Evolutionary conservation across 2,888 invertebrate genomes (phyloP), one percentile per base, ranked within the genome.

Genomic region (Lochmaea crataegi): DNA sequence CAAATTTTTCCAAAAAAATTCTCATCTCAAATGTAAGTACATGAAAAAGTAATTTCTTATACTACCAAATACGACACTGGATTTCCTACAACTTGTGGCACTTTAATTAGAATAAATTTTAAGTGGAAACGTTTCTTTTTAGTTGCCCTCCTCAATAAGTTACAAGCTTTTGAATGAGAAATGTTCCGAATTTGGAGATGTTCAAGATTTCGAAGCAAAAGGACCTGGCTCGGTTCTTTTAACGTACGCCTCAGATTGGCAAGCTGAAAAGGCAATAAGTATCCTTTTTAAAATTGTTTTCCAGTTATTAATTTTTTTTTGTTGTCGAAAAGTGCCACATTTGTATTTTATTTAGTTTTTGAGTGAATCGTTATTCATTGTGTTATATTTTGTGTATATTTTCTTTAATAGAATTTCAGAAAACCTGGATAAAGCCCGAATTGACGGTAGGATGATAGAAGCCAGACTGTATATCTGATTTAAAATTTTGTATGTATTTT

Each of bases 141-240:
- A 97, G 96, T 90, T 98, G 72, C 98, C 98, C 42, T 90, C 93
- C 53, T 94, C 94, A 65, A 95, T 95, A 80, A 96, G 96, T 32
- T 98, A 97, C 96, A 96, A 97, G 87, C 92, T 95, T 86, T 90
- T 98, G 77, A 92, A 94, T 58, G 97, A 96, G 84, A 96, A 96
- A 87, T 97, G 97, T 87, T 92, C 94, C 80, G 95, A 96, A 83
- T 94, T 94, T 77, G 98, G 98, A 5, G 97, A 98, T 79, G 96
- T 99, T 0, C 95, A 96, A 85, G 96, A 94, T 85, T 96, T 97
- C 11, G 98, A 98, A 87, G 96, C 97, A 89, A 93, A 96, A 68
- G 94, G 94, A 2, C 91, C 93, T 56, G 97, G 97, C 81, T 92
- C 94, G 74, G 96, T 97, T 69, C 91, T 97, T 73, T 94, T 98